Evolutionary conservation across 1,140 invertebrate genomes (phyloP), one percentile per base, ranked within the genome.

Genomic region (Drosophila rhopaloa): DNA sequence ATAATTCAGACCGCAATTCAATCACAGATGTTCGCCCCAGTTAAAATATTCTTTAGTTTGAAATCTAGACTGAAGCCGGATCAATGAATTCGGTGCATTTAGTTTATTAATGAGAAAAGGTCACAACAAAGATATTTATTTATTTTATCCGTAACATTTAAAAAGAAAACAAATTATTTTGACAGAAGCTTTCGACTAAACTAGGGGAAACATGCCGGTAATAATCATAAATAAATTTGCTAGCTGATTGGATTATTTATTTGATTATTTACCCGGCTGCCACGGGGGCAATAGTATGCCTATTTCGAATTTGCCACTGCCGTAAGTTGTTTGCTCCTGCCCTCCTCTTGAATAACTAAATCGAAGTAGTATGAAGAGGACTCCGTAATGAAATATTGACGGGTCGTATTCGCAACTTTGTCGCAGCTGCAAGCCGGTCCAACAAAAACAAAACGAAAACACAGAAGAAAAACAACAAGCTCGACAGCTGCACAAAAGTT

Each of bases 401-500:
- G 54, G 41, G 24, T 35, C 46, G 67, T 47, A 81, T 76, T 60
- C 55, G 51, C 55, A 70, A 70, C 38, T 68, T 76, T 86, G 82
- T 82, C 82, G 63, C 83, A 86, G 82, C 79, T 85, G 75, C 82
- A 57, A 27, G 51, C 11, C 44, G 14, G 19, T n/a, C 59, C 29
- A 48, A 55, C 16, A 63, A 38, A 29, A 79, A 16, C 41, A 57
- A 53, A 16, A 53, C 41, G 48, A 37, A 40, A 57, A 38, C 24
- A 37, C 40, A 32, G 46, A 81, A 63, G 43, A 63, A 76, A 79
- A 79, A 80, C 67, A 60, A 77, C 73, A 79, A 77, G 48, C 60
- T 57, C 66, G 74, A 79, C 81, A 89, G 85, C 81, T 89, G 84
- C 74, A 81, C 66, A 81, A 85, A 90, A 85, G 66, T 85, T 89